Conservation (phyloP, 2,113 vertebrate genomes). For the Platysternon megacephalum region DNA sequence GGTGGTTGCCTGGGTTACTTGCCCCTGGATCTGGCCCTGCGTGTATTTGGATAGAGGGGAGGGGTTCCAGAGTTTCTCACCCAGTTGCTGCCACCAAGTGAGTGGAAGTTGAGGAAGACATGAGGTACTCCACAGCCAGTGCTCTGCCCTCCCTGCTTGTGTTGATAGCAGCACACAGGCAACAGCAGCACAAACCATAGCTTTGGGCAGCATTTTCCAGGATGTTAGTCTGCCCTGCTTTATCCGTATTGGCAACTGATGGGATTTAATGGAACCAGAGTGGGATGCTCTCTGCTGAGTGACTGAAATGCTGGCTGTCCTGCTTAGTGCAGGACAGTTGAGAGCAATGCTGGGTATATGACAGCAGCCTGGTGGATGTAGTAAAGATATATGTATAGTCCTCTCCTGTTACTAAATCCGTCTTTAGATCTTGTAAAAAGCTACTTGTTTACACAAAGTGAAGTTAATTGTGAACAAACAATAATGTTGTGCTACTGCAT, state of each 20-base stretch:
- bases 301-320: background rate
- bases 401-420: background rate
- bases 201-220: background rate
- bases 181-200: background rate
- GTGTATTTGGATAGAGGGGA: background rate
- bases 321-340: background rate
- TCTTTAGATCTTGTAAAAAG: background rate
- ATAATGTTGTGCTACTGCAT: background rate
- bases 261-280: background rate
- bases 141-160: background rate
- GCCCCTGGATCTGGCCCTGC: too few species aligned
- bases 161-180: background rate
- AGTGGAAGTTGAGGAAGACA: background rate
- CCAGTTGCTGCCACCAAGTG: background rate
- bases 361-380: background rate
- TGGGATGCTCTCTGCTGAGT: background rate
- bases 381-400: background rate
- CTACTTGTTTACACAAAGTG: background rate
- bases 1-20: too few species aligned
- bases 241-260: background rate
- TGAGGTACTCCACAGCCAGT: background rate
- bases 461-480: background rate
- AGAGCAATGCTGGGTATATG: too few species aligned
- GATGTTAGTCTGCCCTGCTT: background rate
- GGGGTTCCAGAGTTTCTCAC: background rate